Conservation (phyloP, 1,140 invertebrate genomes). For the Drosophila tropicalis region DNA sequence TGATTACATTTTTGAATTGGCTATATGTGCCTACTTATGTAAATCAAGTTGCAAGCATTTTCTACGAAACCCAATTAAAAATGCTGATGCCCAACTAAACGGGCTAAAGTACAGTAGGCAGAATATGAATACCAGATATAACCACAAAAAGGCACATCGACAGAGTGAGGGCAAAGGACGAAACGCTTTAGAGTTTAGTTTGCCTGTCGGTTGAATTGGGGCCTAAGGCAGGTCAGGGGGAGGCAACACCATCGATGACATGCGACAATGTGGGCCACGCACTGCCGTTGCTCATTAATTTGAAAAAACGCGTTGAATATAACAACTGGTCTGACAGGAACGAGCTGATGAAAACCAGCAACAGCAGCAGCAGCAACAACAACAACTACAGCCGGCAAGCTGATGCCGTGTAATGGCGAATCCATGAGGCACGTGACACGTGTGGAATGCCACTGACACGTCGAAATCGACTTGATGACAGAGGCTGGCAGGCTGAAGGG, state of each 20-base stretch:
- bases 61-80: conserved; percentile 57
- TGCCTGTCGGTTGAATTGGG: background rate
- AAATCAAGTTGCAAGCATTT: conserved; percentile 30
- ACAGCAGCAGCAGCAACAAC: conserved; percentile 22
- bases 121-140: conserved; percentile 61
- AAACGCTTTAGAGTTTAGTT: background rate
- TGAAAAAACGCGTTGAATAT: conserved; percentile 48
- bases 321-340: background rate
- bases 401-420: conserved; percentile 57
- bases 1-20: conserved; percentile 28
- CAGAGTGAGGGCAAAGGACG: background rate
- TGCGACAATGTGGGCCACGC: conserved; percentile 45
- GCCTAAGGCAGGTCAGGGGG: background rate
- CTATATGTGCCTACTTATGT: conserved; percentile 40
- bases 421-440: conserved; percentile 63
- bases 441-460: conserved; percentile 65
- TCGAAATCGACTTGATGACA: conserved; percentile 59
- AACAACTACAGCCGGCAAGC: conserved; percentile 25
- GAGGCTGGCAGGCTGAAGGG: background rate
- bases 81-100: conserved; percentile 57
- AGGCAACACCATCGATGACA: conserved; percentile 35
- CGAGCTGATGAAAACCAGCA: conserved; percentile 23
- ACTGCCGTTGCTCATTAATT: conserved; percentile 70
- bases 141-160: conserved; percentile 33
- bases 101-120: conserved; percentile 22